Percentiles rank a stretch among this genome's conserved stretches.
phyloP scores from a whole-genome alignment of 2,888 invertebrate species.

The Ditula angustiorana region DNA sequence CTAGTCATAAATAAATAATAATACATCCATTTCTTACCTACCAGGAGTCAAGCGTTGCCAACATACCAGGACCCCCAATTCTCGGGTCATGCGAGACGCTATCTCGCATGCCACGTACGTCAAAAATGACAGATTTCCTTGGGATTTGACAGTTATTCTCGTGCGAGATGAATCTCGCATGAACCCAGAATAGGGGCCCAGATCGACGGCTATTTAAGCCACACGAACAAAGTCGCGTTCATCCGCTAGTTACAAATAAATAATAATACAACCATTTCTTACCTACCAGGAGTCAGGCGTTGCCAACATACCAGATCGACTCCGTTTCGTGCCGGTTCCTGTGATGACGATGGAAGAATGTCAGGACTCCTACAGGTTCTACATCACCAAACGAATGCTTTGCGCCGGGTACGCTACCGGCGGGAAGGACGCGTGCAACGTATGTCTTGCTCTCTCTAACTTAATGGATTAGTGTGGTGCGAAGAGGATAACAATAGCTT shows the following conservation, averaged over 20 bases:
- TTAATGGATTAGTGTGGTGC: neutral
- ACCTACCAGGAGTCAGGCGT: constrained; percentile 64
- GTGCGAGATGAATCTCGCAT: too few relatives aligned
- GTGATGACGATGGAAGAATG: constrained; percentile 68
- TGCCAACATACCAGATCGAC: constrained; percentile 74
- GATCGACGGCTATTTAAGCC: too few relatives aligned
- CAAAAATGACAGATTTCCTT: too few relatives aligned
- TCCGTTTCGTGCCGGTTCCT: constrained; percentile 78
- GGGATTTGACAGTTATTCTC: too few relatives aligned
- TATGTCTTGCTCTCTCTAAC: constrained; percentile 48
- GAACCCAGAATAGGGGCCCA: too few relatives aligned
- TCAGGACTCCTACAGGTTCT: constrained; percentile 74
- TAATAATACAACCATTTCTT: neutral
- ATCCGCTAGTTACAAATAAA: too few relatives aligned
- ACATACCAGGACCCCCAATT: too few relatives aligned
- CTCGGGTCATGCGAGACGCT: too few relatives aligned
- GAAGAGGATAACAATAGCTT: too few relatives aligned
- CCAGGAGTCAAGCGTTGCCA: constrained; percentile 71
- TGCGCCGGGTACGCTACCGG: constrained; percentile 80
- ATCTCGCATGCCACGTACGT: too few relatives aligned
- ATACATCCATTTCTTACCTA: neutral
- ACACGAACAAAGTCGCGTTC: too few relatives aligned
- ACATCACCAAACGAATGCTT: constrained; percentile 74
- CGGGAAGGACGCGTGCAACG: constrained; percentile 79
- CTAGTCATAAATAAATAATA: too few relatives aligned